Evolutionary conservation across 2,113 vertebrate genomes (phyloP).

Genomic region (Crypturellus undulatus): DNA sequence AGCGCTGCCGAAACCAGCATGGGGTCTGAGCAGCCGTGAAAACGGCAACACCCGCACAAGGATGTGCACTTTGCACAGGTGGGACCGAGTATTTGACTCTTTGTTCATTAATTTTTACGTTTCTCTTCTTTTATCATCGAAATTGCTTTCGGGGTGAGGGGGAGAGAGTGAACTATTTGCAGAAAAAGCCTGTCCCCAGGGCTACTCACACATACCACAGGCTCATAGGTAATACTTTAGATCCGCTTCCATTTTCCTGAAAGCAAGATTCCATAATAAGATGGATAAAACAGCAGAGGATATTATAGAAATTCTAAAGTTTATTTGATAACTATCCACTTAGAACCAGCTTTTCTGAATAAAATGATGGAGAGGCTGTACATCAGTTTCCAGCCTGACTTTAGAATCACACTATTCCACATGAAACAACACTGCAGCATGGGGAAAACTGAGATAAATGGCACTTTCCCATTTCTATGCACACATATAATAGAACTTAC

Average conservation of each 20-base stretch:
- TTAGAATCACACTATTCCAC: not conserved
- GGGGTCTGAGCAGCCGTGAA: not conserved
- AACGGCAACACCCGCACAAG: not conserved
- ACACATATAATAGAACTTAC: not conserved
- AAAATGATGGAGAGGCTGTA: not conserved
- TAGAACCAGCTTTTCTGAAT: not conserved
- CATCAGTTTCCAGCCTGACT: not conserved
- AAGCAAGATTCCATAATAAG: rapidly evolving
- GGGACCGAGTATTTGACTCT: not conserved
- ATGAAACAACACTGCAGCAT: not conserved
- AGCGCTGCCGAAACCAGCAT: not conserved
- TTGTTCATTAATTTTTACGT: not conserved
- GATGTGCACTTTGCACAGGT: not conserved
- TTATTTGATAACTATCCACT: not conserved
- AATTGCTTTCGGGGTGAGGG: not conserved
- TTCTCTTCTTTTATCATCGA: not conserved
- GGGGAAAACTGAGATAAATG: not conserved
- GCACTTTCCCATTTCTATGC: not conserved
- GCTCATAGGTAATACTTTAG: not conserved
- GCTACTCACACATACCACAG: not conserved
- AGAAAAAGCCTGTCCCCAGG: not conserved
- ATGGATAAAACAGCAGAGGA: rapidly evolving
- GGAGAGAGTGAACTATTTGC: not conserved
- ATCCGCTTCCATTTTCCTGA: not conserved
- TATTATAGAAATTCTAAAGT: not conserved